These are phyloP conservation scores for Chanos chanos DNA, from an alignment of 2,797 vertebrate species.

Conservation along the genomic window DNA sequence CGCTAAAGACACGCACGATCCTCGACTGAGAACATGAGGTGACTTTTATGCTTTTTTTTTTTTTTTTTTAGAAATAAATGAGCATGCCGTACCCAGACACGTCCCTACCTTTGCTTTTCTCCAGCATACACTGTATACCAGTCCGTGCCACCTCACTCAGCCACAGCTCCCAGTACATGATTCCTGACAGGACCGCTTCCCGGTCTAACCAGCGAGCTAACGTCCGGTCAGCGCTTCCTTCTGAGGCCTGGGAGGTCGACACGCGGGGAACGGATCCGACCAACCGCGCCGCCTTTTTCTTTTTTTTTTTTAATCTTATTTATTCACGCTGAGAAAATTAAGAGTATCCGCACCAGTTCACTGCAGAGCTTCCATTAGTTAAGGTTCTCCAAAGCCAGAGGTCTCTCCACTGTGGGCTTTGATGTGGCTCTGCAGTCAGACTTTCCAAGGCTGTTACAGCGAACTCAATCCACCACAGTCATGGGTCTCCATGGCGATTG, in stretches of 20 bases:
- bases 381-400: constrained; percentile 8
- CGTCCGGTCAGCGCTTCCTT: background rate
- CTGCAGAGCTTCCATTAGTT: background rate
- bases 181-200: background rate
- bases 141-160: constrained; percentile 71
- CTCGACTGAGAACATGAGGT: too few relatives aligned
- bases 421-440: constrained; percentile 53
- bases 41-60: too few relatives aligned
- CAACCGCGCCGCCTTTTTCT: too few relatives aligned
- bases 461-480: constrained; percentile 47
- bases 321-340: background rate
- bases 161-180: constrained; percentile 80
- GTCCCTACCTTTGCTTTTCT: constrained; percentile 74
- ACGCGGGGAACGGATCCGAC: too few relatives aligned
- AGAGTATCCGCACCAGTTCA: too few relatives aligned
- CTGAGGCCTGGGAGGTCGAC: too few relatives aligned
- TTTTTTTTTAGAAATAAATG: too few relatives aligned
- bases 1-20: too few relatives aligned
- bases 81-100: constrained; percentile 15
- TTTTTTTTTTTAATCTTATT: too few relatives aligned
- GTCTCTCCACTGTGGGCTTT: constrained; percentile 44
- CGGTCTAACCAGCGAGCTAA: background rate
- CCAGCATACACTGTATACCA: constrained; percentile 64
- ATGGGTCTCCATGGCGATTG: constrained; percentile 45
- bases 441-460: constrained; percentile 57